Evolutionary conservation across 2,888 invertebrate genomes (phyloP).

Genomic region (Pseudoips prasinana): DNA sequence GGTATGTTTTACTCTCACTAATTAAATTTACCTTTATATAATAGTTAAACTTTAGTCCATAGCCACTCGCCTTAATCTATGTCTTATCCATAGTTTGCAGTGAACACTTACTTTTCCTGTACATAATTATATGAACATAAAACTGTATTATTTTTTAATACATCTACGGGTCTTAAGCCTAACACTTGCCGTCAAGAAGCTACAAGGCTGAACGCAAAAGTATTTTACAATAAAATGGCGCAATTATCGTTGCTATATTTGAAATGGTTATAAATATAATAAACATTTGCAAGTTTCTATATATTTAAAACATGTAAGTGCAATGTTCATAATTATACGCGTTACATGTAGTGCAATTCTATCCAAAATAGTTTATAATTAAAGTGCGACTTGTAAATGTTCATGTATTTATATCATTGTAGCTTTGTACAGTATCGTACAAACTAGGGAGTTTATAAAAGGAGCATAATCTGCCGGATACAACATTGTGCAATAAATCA

Average conservation of each 20-base stretch:
- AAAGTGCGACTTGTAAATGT: conserved; percentile 25
- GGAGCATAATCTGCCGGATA: too few species aligned
- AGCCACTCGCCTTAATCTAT: conserved; percentile 16
- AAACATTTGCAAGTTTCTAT: conserved; percentile 18
- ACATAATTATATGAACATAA: conserved; percentile 25
- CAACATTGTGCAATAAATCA: too few species aligned
- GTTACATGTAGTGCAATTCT: conserved; percentile 15
- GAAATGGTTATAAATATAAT: conserved; percentile 17
- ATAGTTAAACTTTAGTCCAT: conserved; percentile 13
- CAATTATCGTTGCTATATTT: conserved; percentile 13
- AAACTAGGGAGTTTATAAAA: too few species aligned
- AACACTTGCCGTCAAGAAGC: conserved; percentile 31
- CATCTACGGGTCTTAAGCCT: conserved; percentile 49
- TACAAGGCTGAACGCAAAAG: conserved; percentile 25
- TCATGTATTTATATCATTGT: conserved; percentile 22
- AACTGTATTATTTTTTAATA: conserved; percentile 34
- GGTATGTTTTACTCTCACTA: too few species aligned
- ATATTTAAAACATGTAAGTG: background rate
- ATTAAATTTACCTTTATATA: too few species aligned
- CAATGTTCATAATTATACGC: too few species aligned
- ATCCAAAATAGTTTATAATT: conserved; percentile 14
- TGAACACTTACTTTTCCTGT: conserved; percentile 34
- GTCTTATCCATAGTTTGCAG: conserved; percentile 30
- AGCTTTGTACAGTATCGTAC: conserved; percentile 18
- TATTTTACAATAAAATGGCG: conserved; percentile 28